Conservation (phyloP, 1,140 invertebrate species). For the Drosophila azteca region DNA sequence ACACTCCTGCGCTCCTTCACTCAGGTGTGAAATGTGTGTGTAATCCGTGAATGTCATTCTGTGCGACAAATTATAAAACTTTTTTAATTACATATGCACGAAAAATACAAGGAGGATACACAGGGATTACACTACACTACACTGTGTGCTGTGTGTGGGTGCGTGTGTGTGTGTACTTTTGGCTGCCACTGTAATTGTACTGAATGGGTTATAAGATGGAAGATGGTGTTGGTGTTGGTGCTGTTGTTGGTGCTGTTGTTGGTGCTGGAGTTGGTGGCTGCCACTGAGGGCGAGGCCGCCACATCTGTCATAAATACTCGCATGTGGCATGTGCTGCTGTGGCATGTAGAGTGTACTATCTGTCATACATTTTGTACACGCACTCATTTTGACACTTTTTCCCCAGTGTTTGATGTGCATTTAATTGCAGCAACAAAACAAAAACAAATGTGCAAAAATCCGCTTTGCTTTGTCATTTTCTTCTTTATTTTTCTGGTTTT, state of each 20-base stretch:
- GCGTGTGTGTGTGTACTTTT: too few species aligned
- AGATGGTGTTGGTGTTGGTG: too few species aligned
- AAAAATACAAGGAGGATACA: neutral
- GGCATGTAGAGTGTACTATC: too few species aligned
- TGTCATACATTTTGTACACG: conserved; percentile 27
- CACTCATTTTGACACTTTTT: conserved; percentile 46
- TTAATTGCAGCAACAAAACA: conserved; percentile 50
- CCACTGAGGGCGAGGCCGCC: too few species aligned
- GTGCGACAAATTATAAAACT: conserved; percentile 44
- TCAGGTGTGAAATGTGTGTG: conserved; percentile 37
- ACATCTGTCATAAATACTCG: too few species aligned
- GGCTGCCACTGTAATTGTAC: neutral
- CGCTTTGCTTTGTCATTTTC: conserved; percentile 4
- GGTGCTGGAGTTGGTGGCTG: too few species aligned
- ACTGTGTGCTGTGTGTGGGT: too few species aligned
- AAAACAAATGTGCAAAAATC: neutral
- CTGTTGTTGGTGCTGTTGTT: neutral
- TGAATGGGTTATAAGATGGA: conserved; percentile 10
- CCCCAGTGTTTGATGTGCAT: conserved; percentile 44
- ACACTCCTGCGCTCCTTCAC: conserved; percentile 1
- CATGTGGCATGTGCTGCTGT: too few species aligned
- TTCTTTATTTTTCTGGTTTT: neutral
- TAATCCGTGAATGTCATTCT: conserved; percentile 14
- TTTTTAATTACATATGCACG: conserved; percentile 54
- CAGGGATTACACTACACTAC: neutral